These are phyloP conservation scores for Pycnonotus jocosus DNA, from an alignment of 2,113 vertebrate genomes.

Conservation along the genomic window DNA sequence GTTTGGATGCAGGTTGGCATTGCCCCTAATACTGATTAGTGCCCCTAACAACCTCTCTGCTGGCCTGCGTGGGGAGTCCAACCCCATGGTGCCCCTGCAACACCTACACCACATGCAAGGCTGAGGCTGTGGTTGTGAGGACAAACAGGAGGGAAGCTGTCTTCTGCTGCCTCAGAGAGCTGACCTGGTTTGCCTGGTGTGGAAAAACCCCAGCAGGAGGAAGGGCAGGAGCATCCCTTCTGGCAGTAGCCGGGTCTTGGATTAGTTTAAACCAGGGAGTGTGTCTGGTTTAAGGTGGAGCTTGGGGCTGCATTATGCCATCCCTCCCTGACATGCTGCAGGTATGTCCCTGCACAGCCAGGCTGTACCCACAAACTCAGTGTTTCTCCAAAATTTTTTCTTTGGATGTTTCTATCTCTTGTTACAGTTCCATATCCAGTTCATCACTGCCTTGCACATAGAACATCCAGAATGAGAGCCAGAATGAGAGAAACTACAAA, in stretches of 20 bases:
- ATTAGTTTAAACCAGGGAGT: neutral
- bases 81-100: no score
- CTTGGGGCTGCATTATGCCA: neutral
- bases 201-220: neutral
- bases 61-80: rapidly evolving
- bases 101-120: neutral
- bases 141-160: neutral
- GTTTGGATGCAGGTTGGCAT: neutral
- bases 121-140: neutral
- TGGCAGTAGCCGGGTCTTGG: neutral
- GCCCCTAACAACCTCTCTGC: neutral
- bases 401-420: neutral
- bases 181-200: neutral
- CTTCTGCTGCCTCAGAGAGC: neutral
- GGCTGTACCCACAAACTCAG: neutral
- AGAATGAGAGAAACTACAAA: neutral
- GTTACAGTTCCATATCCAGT: neutral
- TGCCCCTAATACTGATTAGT: neutral
- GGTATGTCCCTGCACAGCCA: neutral
- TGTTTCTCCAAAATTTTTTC: neutral
- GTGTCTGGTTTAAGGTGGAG: neutral
- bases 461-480: neutral
- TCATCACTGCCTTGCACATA: neutral
- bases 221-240: neutral
- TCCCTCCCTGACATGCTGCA: neutral